These are phyloP conservation scores for Sminthurinus aureus DNA, from an alignment of 2,888 invertebrate genomes.

Conservation along the genomic window DNA sequence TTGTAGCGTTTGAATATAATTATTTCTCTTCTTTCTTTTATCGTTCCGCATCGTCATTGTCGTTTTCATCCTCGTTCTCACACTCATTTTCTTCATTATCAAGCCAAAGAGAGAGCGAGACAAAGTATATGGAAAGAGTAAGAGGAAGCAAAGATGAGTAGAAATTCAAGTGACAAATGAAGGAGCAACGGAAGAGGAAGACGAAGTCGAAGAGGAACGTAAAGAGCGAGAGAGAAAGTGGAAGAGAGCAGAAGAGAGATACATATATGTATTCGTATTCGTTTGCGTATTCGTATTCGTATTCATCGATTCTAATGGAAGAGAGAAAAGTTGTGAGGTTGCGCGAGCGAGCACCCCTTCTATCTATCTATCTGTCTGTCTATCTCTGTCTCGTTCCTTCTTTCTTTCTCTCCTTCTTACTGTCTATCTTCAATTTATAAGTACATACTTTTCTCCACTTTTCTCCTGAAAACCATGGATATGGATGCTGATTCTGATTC, in stretches of 20 bases:
- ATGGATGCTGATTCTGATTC: not conserved
- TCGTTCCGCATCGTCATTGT: too few species aligned
- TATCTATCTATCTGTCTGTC: conserved; percentile 23
- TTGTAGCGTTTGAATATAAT: too few species aligned
- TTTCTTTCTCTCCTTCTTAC: not conserved
- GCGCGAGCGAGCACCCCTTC: conserved; percentile 25
- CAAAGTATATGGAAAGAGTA: not conserved
- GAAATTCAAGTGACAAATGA: conserved; percentile 24
- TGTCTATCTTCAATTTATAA: not conserved
- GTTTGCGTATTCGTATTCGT: conserved; percentile 30
- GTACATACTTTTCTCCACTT: not conserved
- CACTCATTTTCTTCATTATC: not conserved
- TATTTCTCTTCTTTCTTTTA: too few species aligned
- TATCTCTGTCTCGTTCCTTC: conserved; percentile 31
- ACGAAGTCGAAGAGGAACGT: conserved; percentile 22
- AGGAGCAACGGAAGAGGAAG: conserved; percentile 27
- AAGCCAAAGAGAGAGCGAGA: not conserved
- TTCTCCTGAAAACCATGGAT: not conserved
- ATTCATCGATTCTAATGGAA: conserved; percentile 37
- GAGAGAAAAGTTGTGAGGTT: conserved; percentile 27
- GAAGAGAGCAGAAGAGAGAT: too few species aligned
- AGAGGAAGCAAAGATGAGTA: conserved; percentile 31
- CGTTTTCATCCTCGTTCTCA: not conserved
- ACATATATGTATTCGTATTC: not conserved
- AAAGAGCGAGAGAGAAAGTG: too few species aligned